Conservation (phyloP, 2,888 invertebrate species). For the Arenicola marina region DNA sequence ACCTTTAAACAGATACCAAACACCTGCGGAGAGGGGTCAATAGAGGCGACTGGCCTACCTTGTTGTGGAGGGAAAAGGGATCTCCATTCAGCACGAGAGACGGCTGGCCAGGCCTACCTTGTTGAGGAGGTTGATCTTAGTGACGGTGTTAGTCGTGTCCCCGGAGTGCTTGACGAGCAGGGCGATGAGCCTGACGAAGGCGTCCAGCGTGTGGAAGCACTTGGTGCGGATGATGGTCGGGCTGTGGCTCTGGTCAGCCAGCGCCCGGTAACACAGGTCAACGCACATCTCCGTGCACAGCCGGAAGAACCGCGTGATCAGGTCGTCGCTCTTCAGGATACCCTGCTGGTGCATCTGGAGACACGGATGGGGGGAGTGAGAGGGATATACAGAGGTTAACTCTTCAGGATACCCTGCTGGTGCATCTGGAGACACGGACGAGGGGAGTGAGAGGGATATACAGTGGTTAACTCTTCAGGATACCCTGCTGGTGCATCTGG, state of each 20-base stretch:
- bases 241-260: slow-evolving; percentile 70
- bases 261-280: slow-evolving; percentile 85
- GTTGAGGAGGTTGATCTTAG: slow-evolving; percentile 94
- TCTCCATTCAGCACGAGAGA: too few relatives aligned
- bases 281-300: slow-evolving; percentile 96
- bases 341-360: slow-evolving; percentile 95
- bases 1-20: neutral
- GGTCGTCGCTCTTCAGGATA: slow-evolving; percentile 94
- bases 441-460: too few relatives aligned
- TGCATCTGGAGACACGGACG: too few relatives aligned
- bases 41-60: too few relatives aligned
- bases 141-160: slow-evolving; percentile 77
- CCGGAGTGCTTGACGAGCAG: slow-evolving; percentile 80
- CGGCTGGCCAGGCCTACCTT: too few relatives aligned
- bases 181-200: slow-evolving; percentile 90
- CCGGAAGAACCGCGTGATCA: slow-evolving; percentile 95
- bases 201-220: slow-evolving; percentile 93
- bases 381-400: too few relatives aligned
- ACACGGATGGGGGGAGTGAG: too few relatives aligned
- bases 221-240: slow-evolving; percentile 56
- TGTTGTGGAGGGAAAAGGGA: too few relatives aligned
- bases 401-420: too few relatives aligned
- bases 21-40: neutral
- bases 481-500: too few relatives aligned
- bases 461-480: too few relatives aligned